Evolutionary conservation across 2,113 vertebrate genomes (phyloP).

Genomic region (Ursus arctos): DNA sequence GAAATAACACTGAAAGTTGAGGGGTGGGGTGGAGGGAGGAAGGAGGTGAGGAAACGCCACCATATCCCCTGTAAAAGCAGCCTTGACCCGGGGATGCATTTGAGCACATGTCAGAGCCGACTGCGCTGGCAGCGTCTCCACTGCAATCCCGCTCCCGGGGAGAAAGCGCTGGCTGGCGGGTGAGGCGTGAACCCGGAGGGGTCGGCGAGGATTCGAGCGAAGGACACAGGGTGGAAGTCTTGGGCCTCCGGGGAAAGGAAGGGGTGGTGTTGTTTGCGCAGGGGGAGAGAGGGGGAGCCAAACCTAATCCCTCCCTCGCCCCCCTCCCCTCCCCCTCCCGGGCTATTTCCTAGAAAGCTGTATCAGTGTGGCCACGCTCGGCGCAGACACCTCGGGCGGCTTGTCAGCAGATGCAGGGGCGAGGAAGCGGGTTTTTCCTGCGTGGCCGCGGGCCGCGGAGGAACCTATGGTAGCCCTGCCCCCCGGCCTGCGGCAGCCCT

Average conservation of each 20-base stretch:
- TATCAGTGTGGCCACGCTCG: constrained; percentile 88
- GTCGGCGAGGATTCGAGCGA: background rate
- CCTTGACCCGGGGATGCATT: constrained; percentile 45
- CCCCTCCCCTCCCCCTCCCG: constrained; percentile 56
- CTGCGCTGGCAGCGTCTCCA: background rate
- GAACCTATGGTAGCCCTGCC: constrained; percentile 42
- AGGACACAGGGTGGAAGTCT: background rate
- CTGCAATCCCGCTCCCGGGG: background rate
- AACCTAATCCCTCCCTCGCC: constrained; percentile 23
- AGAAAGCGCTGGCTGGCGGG: background rate
- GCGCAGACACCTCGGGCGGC: constrained; percentile 80
- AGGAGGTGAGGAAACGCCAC: constrained; percentile 53
- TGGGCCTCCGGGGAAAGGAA: background rate
- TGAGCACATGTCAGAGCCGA: constrained; percentile 63
- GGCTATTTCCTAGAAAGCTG: constrained; percentile 95
- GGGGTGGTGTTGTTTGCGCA: background rate
- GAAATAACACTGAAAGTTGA: background rate
- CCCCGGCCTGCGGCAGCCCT: background rate
- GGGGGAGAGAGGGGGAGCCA: constrained; percentile 11
- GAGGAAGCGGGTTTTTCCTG: constrained; percentile 80
- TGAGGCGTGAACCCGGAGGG: background rate
- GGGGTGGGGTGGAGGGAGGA: constrained; percentile 9
- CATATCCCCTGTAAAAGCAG: background rate
- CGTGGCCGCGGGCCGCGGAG: constrained; percentile 61
- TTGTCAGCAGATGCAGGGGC: constrained; percentile 70